Conservation (phyloP, 2,797 vertebrate species). For the Sebastes hubbsi region DNA sequence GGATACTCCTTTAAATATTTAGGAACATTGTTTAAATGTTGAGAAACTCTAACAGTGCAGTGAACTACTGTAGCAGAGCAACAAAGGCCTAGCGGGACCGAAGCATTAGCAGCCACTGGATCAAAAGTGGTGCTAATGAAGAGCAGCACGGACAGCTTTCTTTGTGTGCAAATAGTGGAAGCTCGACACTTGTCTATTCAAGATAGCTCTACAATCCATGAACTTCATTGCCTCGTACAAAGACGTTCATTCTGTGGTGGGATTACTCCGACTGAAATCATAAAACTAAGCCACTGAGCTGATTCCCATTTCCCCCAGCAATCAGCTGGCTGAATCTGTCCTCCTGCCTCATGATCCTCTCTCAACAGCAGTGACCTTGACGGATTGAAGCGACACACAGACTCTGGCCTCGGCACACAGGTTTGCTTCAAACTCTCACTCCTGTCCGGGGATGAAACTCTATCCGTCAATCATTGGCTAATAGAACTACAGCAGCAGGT, state of each 20-base stretch:
- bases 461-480: conserved; percentile 51
- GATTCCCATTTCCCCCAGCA: conserved; percentile 67
- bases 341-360: conserved; percentile 55
- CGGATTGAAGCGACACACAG: conserved; percentile 36
- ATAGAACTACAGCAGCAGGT: conserved; percentile 54
- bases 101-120: conserved; percentile 11
- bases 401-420: neutral
- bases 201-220: conserved; percentile 48
- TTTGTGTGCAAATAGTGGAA: conserved; percentile 30
- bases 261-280: conserved; percentile 67
- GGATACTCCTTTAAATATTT: neutral
- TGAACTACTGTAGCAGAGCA: neutral
- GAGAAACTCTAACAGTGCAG: neutral
- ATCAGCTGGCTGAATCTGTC: conserved; percentile 60
- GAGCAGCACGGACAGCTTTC: conserved; percentile 1
- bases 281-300: conserved; percentile 72
- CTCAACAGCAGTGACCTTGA: conserved; percentile 68
- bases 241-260: conserved; percentile 51
- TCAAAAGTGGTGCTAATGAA: conserved; percentile 32
- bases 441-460: conserved; percentile 33
- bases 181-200: conserved; percentile 33
- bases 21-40: neutral
- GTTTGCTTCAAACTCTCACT: conserved; percentile 23
- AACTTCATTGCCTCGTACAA: conserved; percentile 52
- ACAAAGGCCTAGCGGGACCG: neutral